These are phyloP conservation scores for Sebastes melanostomus DNA, from an alignment of 2,797 vertebrate species.

Conservation along the genomic window DNA sequence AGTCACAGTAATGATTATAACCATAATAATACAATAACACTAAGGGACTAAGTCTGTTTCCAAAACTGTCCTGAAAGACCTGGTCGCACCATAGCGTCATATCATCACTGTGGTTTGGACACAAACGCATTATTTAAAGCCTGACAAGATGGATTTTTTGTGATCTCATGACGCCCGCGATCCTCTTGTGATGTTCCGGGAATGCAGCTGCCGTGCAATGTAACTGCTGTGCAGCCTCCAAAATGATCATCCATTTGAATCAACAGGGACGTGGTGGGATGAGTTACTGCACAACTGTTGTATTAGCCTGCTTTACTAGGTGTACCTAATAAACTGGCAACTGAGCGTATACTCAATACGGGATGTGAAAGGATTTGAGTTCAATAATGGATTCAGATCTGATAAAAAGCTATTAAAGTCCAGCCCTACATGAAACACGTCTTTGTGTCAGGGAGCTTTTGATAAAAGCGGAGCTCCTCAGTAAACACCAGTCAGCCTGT, in stretches of 20 bases:
- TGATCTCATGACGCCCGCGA: too few species aligned
- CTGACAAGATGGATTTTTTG: fast-evolving
- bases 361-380: neutral
- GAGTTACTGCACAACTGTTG: neutral
- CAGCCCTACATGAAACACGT: neutral
- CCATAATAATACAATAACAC: neutral
- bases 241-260: neutral
- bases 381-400: neutral
- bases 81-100: neutral
- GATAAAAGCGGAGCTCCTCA: neutral
- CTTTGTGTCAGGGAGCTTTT: neutral
- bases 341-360: neutral
- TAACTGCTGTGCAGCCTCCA: too few species aligned
- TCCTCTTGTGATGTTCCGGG: fast-evolving
- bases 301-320: neutral
- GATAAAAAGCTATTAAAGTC: neutral
- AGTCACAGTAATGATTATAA: neutral
- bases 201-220: too few species aligned
- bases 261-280: neutral
- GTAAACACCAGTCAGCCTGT: neutral
- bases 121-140: too few species aligned
- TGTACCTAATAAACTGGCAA: neutral
- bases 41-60: neutral
- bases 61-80: neutral
- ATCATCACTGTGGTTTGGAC: neutral